Conservation (phyloP, 30 jellyfish, hydroid and myxozoan genomes). For the Mastigias papua region DNA sequence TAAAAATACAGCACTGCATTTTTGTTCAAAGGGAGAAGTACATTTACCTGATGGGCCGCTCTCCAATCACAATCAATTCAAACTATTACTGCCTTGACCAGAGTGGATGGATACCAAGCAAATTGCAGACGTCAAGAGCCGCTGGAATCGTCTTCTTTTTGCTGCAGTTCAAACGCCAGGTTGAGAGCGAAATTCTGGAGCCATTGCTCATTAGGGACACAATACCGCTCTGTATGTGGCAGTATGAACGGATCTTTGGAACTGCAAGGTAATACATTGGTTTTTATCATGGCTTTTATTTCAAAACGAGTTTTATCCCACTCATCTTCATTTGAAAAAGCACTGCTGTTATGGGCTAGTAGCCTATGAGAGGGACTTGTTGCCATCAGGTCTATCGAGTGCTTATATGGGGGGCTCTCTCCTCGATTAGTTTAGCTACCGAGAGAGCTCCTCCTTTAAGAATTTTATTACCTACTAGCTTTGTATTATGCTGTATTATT, state of each 20-base stretch:
- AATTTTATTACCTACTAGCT: no score
- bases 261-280: conserved; percentile 79
- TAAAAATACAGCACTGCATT: not conserved
- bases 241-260: conserved; percentile 89
- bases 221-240: conserved; percentile 97
- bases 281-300: no score
- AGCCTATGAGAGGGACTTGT: no score
- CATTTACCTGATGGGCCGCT: conserved; percentile 96
- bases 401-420: no score
- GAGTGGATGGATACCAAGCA: conserved; percentile 94
- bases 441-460: no score
- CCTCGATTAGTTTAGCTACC: no score
- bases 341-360: no score
- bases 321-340: no score
- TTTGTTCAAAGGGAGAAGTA: conserved; percentile 88
- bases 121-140: conserved; percentile 91
- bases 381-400: no score
- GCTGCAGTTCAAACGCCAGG: conserved; percentile 66
- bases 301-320: no score
- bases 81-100: conserved; percentile 95
- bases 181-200: conserved; percentile 84
- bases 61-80: conserved; percentile 93
- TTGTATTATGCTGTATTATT: no score
- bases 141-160: conserved; percentile 80
- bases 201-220: conserved; percentile 92